These are phyloP conservation scores for Phasianus colchicus DNA, from an alignment of 2,113 vertebrate species.

Conservation along the genomic window DNA sequence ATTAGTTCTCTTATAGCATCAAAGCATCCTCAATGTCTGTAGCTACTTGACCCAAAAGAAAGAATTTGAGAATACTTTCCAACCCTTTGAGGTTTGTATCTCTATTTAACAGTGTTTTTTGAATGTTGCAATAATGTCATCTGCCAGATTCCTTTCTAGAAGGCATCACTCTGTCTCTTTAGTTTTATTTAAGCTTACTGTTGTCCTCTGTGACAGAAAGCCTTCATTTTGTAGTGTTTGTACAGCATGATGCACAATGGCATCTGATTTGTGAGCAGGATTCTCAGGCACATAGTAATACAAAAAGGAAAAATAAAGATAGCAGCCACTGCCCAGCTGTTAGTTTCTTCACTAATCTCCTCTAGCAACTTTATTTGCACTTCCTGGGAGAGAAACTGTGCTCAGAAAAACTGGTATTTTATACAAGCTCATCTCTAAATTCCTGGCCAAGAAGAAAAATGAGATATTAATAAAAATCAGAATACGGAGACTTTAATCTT, in stretches of 20 bases:
- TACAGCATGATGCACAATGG: accelerated
- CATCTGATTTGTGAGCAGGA: not conserved
- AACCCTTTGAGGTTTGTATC: not conserved
- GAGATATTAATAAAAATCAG: not conserved
- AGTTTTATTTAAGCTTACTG: not conserved
- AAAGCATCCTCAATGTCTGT: not conserved
- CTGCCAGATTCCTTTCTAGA: not conserved
- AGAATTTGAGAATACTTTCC: not conserved
- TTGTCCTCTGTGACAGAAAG: not conserved
- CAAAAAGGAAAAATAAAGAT: not conserved
- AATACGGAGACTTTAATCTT: not conserved
- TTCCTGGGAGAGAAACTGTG: not conserved
- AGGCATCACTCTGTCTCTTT: not conserved
- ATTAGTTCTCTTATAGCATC: not conserved
- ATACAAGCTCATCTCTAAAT: not conserved
- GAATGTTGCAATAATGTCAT: not conserved
- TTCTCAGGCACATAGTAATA: not conserved
- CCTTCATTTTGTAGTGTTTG: not conserved
- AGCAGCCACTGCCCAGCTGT: not conserved
- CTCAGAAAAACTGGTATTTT: not conserved
- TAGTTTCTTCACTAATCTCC: accelerated
- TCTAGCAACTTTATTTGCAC: not conserved
- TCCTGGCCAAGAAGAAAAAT: not conserved
- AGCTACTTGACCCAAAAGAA: not conserved
- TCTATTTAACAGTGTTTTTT: not conserved